Percentiles rank a stretch among this genome's conserved stretches.
Evolutionary conservation across 2,113 vertebrate species (phyloP).

Genomic region (Pithys albifrons): DNA sequence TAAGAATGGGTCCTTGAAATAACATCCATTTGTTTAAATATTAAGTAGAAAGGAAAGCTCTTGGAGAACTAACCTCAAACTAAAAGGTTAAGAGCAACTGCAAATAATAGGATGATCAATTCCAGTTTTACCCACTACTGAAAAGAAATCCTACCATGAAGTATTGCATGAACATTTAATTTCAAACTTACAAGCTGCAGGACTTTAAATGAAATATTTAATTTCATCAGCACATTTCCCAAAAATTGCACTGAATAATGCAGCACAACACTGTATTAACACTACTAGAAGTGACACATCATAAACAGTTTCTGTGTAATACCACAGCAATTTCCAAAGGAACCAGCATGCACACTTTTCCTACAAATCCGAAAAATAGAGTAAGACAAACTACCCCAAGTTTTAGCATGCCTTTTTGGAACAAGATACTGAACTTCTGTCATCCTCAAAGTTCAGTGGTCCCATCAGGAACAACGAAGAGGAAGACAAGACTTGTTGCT

Average conservation of each 20-base stretch:
- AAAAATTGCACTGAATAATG: slow-evolving; percentile 39
- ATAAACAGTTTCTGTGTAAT: not conserved
- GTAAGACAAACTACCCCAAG: not conserved
- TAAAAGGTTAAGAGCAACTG: not conserved
- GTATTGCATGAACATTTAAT: not conserved
- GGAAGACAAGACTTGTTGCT: not conserved
- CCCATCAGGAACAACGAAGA: not conserved
- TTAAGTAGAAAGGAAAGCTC: not conserved
- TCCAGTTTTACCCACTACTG: not conserved
- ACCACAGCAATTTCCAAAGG: not conserved
- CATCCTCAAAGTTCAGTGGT: not conserved
- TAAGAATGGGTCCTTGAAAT: not conserved
- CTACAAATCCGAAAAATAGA: not conserved
- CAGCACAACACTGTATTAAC: not conserved
- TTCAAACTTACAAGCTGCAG: not conserved
- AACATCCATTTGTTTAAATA: not conserved
- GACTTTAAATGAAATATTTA: slow-evolving; percentile 14
- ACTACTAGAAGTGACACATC: not conserved
- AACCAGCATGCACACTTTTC: not conserved
- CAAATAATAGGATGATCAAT: not conserved
- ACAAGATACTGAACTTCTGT: not conserved
- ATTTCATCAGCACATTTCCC: not conserved
- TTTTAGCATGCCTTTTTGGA: not conserved
- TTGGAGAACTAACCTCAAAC: not conserved
- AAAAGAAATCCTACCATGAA: not conserved